Base-by-base conservation (phyloP, 2,888 invertebrate genomes). In the Tethea ocularis region DNA sequence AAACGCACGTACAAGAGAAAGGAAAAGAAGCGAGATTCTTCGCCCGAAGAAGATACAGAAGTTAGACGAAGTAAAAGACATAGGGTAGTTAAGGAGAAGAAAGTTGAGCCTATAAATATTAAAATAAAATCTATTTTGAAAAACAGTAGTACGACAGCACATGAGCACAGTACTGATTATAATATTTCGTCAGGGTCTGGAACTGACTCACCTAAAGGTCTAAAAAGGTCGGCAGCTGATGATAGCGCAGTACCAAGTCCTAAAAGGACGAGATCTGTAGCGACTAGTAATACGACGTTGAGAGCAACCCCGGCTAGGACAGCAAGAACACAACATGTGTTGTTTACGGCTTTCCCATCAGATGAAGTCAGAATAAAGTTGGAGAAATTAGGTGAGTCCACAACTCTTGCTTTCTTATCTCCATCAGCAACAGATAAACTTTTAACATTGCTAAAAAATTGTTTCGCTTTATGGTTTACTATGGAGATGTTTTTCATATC, bases 311-410 rank as follows among this genome's bases (percentile, higher is more conserved):
- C 88, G 0, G 75, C 81, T 1, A 75, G 80, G 52, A 64, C 62
- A 8, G 57, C 64, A 36, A 80, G 77, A 26, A 83, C 77, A 0
- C 89, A 88, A 4, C 67, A 77, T 61, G 88, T 93, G 0, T 66
- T 92, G 41, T 88, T 91, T 57, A 91, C 92, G 0, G 89, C 90
- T 0, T 91, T 91, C 59, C 83, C 89, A 2, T 71, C 69, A 58
- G 81, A 85, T 33, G 84, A 86, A 67, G 86, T 89, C 4, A 86
- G 78, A 60, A 58, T 57, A 0, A 85, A 87, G 52, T 73, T 93
- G 63, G 85, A 86, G 66, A 82, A 80, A 58, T 69, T 91, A 66
- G 92, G 92, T 93, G 62, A 84, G 85, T 64, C 23, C 38, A 24
- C 24, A 59, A 58, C 13, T 13, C 33, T 33, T 33, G 4, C 33